These are phyloP conservation scores for Macrophya annulata DNA, from an alignment of 2,888 invertebrate genomes.

Conservation along the genomic window DNA sequence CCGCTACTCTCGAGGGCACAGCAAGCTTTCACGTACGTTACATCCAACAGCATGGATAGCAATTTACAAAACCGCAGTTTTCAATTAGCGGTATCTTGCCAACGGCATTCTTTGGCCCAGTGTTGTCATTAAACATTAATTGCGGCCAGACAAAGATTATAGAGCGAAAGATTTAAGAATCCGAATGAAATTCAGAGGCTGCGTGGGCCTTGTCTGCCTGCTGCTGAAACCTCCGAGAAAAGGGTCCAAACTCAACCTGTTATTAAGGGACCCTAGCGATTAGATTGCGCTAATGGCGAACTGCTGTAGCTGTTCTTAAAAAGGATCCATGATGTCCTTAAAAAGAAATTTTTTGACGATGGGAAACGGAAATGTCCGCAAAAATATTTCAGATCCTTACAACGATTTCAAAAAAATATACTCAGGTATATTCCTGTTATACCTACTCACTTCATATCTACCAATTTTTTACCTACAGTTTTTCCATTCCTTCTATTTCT, in stretches of 20 bases:
- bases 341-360: conserved; percentile 23
- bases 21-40: conserved; percentile 22
- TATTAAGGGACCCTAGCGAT: conserved; percentile 76
- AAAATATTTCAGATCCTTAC: neutral
- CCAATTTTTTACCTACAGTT: neutral
- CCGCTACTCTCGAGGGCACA: conserved; percentile 43
- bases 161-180: conserved; percentile 67
- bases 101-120: conserved; percentile 59
- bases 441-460: neutral
- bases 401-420: neutral
- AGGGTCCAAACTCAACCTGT: conserved; percentile 68
- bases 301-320: conserved; percentile 69
- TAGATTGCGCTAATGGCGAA: conserved; percentile 78
- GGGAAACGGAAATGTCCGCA: conserved; percentile 32
- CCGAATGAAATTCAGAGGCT: conserved; percentile 68
- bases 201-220: conserved; percentile 12
- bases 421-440: neutral
- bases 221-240: conserved; percentile 7
- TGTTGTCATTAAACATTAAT: conserved; percentile 75
- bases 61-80: conserved; percentile 64
- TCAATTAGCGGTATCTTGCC: conserved; percentile 74
- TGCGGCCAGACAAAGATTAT: conserved; percentile 71
- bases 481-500: neutral
- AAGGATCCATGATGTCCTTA: conserved; percentile 46
- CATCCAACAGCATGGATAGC: conserved; percentile 40